Evolutionary conservation across 2,113 vertebrate genomes (phyloP), one percentile per base, ranked within the genome.

Genomic region (Phalacrocorax brasilianus): DNA sequence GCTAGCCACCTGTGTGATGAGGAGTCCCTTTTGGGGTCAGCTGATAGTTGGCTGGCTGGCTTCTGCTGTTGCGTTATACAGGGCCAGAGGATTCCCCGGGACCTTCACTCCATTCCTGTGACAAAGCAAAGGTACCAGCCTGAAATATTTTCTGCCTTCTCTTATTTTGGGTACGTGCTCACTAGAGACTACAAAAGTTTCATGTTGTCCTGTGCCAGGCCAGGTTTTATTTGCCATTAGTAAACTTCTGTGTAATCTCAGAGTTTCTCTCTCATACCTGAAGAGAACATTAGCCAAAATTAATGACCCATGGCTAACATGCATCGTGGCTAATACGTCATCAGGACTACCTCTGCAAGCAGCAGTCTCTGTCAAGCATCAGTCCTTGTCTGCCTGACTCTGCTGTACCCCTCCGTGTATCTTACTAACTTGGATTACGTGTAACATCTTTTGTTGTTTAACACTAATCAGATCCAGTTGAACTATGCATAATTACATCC

Each of bases 401-500:
- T 79, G 66, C 79, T 20, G 0, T 79, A 35, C 61, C 84, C 35
- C 75, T 81, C 66, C 5, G 2, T 56, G 73, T 38, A 89, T 63
- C 1, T 81, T 61, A 80, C 70, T 77, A 91, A 95, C 62, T 92
- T 11, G 5, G 52, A 71, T 55, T 72, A 73, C 3, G 5, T 75
- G 56, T 42, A 93, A 84, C 91, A 92, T 92, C 84, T 93, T 96
- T 88, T 85, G 94, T 59, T 94, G 87, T 75, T 97, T 92, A 94
- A 70, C 81, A 76, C 78, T 93, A 93, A 96, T 58, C 89, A 82
- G 71, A 95, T 86, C 84, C 93, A 88, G 81, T 49, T 84, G 79
- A 96, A 93, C 87, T 75, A 71, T 79, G 81, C 88, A 71, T 89
- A 97, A 97, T 96, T 97, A 93, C 96, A 96, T 93, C 89, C 96